Base-by-base conservation (phyloP, 1,140 invertebrate genomes). In the Brachystomella parvula region DNA sequence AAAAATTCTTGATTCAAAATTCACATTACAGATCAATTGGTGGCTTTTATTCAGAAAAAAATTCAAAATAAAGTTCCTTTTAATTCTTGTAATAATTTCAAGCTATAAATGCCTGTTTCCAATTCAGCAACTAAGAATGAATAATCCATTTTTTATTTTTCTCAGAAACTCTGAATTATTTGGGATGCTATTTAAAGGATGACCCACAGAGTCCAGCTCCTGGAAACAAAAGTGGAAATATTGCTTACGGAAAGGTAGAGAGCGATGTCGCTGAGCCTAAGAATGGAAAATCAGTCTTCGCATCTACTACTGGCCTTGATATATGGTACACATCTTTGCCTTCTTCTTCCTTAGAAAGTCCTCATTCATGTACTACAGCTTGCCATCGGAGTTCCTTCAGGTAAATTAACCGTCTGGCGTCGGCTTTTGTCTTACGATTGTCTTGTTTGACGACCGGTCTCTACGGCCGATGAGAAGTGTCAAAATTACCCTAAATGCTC, bases 291-390 rank as follows among this genome's bases (percentile, higher is more conserved):
- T 6, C 19, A 9, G 26, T 21, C 12, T 28, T 24, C 12, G 53
- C 53, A 21, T 9, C 12, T 21, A 26, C 17, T 9, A 6, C 15
- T 60, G 58, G 6, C 21, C 39, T 61, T 28, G 67, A 69, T 65
- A 65, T 70, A 35, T 70, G 68, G 68, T 70, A 62, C 35, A 47
- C 61, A 30, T 64, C 68, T 15, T 47, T 53, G 39, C 28, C 29
- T 35, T 28, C 61, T 3, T 26, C 33, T 61, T 47, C 33, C 12
- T n/a, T 47, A 28, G 56, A 61, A 19, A 26, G 53, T 56, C 64
- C 65, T 28, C 29, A 64, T n/a, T 15, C 35, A 47, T 70, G 68
- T 31, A 17, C 53, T 15, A 15, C 28, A n/a, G 61, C 64, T n/a
- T 70, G 68, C 28, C 39, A 56, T 61, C 33, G 61, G 3, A 53